These are phyloP conservation scores for Caenorhabditis afra DNA, from an alignment of 2,888 invertebrate species.

Conservation along the genomic window DNA sequence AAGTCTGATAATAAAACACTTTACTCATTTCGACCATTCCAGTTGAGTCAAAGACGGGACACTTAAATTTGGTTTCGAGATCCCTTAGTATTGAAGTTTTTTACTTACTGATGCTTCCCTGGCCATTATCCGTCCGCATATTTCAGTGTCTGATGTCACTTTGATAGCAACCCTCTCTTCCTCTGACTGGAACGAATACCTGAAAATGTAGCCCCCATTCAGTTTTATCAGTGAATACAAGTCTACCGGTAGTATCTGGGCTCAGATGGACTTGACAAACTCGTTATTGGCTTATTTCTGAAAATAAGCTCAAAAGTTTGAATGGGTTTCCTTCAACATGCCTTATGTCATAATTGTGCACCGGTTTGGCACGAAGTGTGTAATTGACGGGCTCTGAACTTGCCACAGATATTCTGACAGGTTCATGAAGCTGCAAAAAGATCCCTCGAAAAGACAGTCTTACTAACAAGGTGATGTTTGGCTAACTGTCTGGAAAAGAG, in stretches of 20 bases:
- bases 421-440: conserved; percentile 13
- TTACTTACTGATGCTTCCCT: conserved; percentile 8
- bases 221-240: background rate
- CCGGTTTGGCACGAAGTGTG: conserved; percentile 5
- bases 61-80: background rate
- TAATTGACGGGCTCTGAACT: conserved; percentile 6
- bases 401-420: conserved; percentile 22
- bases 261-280: conserved; percentile 9
- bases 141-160: background rate
- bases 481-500: background rate
- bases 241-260: conserved; percentile 10
- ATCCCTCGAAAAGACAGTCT: background rate
- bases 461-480: background rate
- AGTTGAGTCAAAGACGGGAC: conserved; percentile 24
- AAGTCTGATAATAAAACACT: conserved; percentile 19
- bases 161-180: conserved; percentile 11
- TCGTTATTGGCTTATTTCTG: background rate
- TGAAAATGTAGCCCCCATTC: background rate
- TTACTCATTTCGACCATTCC: conserved; percentile 14
- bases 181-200: conserved; percentile 15
- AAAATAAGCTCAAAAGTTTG: background rate
- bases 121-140: conserved; percentile 10
- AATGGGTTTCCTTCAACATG: background rate
- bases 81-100: background rate
- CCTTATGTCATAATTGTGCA: conserved; percentile 19